Percentiles rank a stretch among this genome's conserved stretches.
These are phyloP conservation scores for Allobates femoralis DNA, from an alignment of 2,797 vertebrate species.

Conservation along the genomic window DNA sequence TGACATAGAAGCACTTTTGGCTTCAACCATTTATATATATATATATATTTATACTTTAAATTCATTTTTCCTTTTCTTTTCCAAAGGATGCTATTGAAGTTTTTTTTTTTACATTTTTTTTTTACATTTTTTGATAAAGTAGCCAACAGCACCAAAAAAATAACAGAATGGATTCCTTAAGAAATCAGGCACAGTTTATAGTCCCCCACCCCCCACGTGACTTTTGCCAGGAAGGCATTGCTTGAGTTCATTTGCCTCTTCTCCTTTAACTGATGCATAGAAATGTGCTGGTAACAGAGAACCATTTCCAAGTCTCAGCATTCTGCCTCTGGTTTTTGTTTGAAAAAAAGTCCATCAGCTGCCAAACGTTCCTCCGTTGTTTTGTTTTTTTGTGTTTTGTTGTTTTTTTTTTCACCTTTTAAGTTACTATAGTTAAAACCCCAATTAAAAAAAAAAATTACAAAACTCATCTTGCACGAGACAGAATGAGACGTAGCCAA, in stretches of 20 bases:
- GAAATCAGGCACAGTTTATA: conserved; percentile 93
- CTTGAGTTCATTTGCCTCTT: conserved; percentile 63
- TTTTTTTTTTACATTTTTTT: conserved; percentile 69
- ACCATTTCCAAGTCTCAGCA: conserved; percentile 74
- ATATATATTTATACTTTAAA: conserved; percentile 59
- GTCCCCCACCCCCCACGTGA: conserved; percentile 68
- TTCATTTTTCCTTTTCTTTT: conserved; percentile 64
- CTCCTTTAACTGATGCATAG: conserved; percentile 81
- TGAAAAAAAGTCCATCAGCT: conserved; percentile 75
- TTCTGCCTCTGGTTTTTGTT: conserved; percentile 73
- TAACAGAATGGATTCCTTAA: conserved; percentile 90
- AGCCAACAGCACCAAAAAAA: conserved; percentile 98
- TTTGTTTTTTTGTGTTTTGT: conserved; percentile 39
- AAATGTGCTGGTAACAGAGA: conserved; percentile 83
- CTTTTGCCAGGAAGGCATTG: conserved; percentile 81
- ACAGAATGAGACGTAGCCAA: conserved; percentile 85
- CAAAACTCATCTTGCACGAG: conserved; percentile 75
- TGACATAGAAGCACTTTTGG: conserved; percentile 86
- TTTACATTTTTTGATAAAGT: conserved; percentile 81
- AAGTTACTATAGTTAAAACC: conserved; percentile 68
- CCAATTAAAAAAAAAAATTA: conserved; percentile 73
- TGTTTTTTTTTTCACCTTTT: conserved; percentile 20
- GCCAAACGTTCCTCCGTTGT: conserved; percentile 75
- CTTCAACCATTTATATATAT: conserved; percentile 78
- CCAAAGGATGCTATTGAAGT: conserved; percentile 81